Conservation (phyloP, 2,113 vertebrate species). For the Peucedramus taeniatus region DNA sequence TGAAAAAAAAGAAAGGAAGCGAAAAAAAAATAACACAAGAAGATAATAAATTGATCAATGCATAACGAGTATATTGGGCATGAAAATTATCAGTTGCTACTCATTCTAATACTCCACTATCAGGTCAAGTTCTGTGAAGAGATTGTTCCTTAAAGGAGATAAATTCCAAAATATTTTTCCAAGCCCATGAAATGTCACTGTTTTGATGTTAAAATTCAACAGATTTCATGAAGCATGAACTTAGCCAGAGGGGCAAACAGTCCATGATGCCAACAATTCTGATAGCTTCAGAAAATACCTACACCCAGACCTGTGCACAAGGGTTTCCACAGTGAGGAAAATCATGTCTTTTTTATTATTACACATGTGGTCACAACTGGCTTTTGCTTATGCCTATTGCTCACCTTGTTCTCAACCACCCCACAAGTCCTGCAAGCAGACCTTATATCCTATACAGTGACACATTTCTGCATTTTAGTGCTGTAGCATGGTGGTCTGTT, state of each 20-base stretch:
- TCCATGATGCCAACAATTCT: neutral
- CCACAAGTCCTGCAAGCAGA: neutral
- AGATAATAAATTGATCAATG: neutral
- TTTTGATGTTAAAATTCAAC: neutral
- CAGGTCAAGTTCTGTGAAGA: neutral
- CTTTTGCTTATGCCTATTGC: neutral
- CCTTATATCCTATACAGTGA: rapidly evolving
- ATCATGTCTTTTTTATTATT: neutral
- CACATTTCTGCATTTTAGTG: neutral
- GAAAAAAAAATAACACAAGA: neutral
- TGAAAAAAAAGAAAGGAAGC: neutral
- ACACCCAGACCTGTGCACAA: neutral
- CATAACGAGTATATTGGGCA: neutral
- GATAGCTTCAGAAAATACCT: neutral
- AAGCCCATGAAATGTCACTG: neutral
- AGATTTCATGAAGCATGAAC: neutral
- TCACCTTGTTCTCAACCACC: neutral
- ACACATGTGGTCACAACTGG: neutral
- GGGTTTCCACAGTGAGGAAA: neutral
- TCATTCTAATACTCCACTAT: neutral
- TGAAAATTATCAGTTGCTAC: neutral
- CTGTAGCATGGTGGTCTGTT: neutral
- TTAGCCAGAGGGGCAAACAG: neutral
- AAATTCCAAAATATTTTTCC: neutral
- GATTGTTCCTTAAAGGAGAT: neutral